Conservation (phyloP, 2,888 invertebrate species). For the Hyppa rectilinea region DNA sequence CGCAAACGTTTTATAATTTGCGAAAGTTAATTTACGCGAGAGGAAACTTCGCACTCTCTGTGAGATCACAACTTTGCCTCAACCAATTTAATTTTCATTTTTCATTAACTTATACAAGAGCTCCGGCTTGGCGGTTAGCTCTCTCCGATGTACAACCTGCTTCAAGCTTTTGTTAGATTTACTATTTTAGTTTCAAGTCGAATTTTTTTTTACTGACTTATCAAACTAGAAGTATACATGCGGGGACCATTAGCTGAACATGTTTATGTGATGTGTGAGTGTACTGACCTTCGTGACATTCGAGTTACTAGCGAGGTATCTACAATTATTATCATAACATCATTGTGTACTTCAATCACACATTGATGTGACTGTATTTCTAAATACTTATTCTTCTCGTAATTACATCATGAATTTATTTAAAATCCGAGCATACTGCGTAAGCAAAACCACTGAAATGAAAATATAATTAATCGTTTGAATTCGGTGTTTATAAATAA, state of each 20-base stretch:
- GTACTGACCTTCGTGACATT: not conserved
- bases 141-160: not conserved
- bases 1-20: constrained; percentile 51
- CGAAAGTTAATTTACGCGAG: constrained; percentile 49
- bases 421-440: not conserved
- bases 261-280: too few relatives aligned
- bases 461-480: constrained; percentile 34
- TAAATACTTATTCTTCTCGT: too few relatives aligned
- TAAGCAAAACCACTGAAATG: constrained; percentile 8
- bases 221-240: not conserved
- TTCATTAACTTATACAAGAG: constrained; percentile 51
- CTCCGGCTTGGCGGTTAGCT: constrained; percentile 25
- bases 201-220: not conserved
- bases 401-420: not conserved
- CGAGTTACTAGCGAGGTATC: too few relatives aligned
- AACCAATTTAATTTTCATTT: constrained; percentile 59
- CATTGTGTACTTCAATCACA: not conserved
- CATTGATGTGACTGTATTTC: not conserved
- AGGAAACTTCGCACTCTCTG: constrained; percentile 40
- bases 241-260: not conserved
- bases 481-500: constrained; percentile 45
- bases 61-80: constrained; percentile 49
- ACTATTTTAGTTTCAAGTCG: not conserved
- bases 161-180: not conserved
- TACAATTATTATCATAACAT: not conserved